These are phyloP conservation scores for Lasioglossum albipes DNA, from an alignment of 1,140 invertebrate genomes.

Conservation along the genomic window DNA sequence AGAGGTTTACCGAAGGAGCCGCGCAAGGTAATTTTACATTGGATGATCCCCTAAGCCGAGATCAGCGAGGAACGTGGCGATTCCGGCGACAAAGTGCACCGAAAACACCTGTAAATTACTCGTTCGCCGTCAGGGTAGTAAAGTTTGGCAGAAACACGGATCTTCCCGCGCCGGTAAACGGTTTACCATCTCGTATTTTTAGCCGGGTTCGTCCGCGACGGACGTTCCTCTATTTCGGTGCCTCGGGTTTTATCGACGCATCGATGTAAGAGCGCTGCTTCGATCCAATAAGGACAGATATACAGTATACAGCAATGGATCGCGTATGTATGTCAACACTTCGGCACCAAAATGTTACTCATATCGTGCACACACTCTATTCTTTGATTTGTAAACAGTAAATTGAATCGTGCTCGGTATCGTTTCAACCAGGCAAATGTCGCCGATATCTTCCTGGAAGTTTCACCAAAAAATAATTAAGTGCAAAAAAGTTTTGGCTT, in stretches of 20 bases:
- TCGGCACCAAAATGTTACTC: too few relatives aligned
- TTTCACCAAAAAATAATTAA: too few relatives aligned
- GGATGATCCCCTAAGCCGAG: not conserved
- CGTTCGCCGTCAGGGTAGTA: not conserved
- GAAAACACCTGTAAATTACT: constrained; percentile 6
- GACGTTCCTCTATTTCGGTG: constrained; percentile 5
- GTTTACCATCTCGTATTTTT: constrained; percentile 29
- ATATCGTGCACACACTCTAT: too few relatives aligned
- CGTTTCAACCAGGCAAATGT: too few relatives aligned
- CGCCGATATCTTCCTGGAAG: too few relatives aligned
- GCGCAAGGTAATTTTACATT: not conserved
- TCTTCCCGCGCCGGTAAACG: not conserved
- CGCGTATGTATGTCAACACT: too few relatives aligned
- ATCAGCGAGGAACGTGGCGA: not conserved
- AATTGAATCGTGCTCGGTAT: too few relatives aligned
- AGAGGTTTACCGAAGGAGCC: not conserved
- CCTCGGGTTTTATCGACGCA: constrained; percentile 16
- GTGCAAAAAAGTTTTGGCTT: too few relatives aligned
- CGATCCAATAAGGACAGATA: not conserved
- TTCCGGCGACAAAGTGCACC: not conserved
- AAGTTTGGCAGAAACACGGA: constrained; percentile 26
- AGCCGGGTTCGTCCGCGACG: constrained; percentile 1
- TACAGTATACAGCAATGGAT: not conserved
- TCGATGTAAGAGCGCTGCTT: not conserved
- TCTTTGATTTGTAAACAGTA: too few relatives aligned